Evolutionary conservation across 2,888 invertebrate species (phyloP), one percentile per base, ranked within the genome.

Genomic region (Brenthis hecate): DNA sequence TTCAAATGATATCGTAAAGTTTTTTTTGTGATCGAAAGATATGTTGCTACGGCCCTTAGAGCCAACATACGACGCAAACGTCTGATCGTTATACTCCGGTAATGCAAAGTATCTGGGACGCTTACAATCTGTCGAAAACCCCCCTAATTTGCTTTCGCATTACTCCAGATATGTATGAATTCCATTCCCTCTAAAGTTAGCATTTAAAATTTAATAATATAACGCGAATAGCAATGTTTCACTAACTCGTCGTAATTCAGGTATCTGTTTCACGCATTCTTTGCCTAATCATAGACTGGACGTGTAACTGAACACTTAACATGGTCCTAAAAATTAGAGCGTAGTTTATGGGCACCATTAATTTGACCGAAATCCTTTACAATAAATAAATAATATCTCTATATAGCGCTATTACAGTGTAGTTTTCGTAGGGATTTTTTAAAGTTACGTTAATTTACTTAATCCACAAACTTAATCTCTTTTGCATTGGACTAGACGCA

Each of bases 401-500:
- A 81, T 83, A 73, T 65, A 69, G 67, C 70, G 63, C 63, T 65
- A 65, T 53, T 60, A 53, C 73, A 56, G 70, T 66, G 55, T 56
- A 72, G 66, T 81, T 84, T 84, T 58, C 14, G 81, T 78, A 81
- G 83, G 82, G 85, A 79, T 77, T 28, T 74, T 80, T 78, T 76
- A 78, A 79, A 60, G 80, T 80, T 81, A 84, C 75, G 77, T 83
- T 81, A 81, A 83, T 84, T 83, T 83, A 89, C 90, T 88, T 87
- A 89, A 82, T 83, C 83, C 86, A 86, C 85, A 84, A 85, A 87
- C 85, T 87, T 90, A 92, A 91, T 91, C 90, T 91, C 91, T 88
- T 91, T 91, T 84, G 86, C 85, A 89, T 88, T 91, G 91, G 92
- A 92, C 92, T 92, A 92, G 92, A 92, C 89, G 90, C 89, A 88